Base-by-base conservation (phyloP, 1,140 invertebrate species). In the Pogonomyrmex barbatus region DNA sequence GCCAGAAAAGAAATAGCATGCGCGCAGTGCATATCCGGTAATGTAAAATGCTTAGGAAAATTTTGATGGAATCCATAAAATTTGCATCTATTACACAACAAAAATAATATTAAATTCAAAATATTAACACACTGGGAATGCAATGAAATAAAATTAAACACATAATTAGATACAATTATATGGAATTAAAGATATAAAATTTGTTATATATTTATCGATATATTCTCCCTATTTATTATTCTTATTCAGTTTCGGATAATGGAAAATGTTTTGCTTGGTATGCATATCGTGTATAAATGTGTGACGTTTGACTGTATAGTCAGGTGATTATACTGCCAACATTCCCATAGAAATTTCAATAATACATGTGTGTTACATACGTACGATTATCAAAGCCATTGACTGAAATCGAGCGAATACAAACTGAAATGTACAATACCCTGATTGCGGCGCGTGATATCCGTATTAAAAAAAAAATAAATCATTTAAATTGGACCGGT, bases 271-370 rank as follows among this genome's bases (percentile, higher is more conserved):
- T 60, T 24, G 6, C 9, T 68, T 45, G 47, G 36, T n/a, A 67
- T 52, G 58, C 50, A 33, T 47, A 73, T 82, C 39, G 54, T 24
- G 36, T 60, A 24, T 58, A 58, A 71, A 58, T 58, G 47, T 58
- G 42, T 79, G 62, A 78, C 30, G 45, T 17, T 58, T 78, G 54
- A 47, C 42, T 77, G 33, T 73, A 73, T 82, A 36, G 36, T n/a
- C 67, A 24, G 52, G 42, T 36, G 17, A 82, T 73, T 58, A 50
- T 82, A 82, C 36, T 60, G 10, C 17, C 12, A 60, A 68, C 39
- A 30, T 60, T 52, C 30, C 30, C 79, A 54, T 73, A 47, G 79
- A 82, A 82, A 82, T 82, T 82, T 82, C 67, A 73, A 36, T 73
- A 52, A 60, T 73, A 73, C 24, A 24, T 24, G 24, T 24, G 24